Conservation (phyloP, 1,140 invertebrate genomes). For the Cydia splendana region DNA sequence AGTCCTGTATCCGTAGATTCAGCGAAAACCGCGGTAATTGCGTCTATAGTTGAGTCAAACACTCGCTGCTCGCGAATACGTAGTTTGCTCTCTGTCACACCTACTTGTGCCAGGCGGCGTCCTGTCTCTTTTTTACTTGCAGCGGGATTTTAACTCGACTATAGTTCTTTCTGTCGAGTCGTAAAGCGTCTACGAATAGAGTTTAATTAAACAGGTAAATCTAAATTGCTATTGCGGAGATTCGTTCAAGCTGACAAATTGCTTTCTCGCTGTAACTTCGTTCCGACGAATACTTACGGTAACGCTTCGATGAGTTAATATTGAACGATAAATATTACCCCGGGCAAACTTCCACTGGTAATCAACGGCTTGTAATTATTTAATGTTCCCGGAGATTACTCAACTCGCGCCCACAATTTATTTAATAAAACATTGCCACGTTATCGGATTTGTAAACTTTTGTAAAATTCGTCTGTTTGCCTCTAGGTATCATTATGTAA, state of each 20-base stretch:
- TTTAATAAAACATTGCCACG: slow-evolving; percentile 1
- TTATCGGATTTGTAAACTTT: slow-evolving; percentile 22
- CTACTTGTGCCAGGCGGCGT: no score
- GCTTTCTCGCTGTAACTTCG: neutral
- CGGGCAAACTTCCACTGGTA: neutral
- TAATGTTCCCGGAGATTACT: slow-evolving; percentile 15
- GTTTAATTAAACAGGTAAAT: slow-evolving; percentile 27
- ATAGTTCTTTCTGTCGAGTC: neutral
- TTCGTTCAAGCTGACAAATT: slow-evolving; percentile 16
- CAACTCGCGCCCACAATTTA: slow-evolving; percentile 13
- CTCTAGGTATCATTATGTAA: no score
- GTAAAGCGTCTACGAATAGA: slow-evolving; percentile 24
- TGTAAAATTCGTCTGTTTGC: neutral
- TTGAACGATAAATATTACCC: slow-evolving; percentile 23
- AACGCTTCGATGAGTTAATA: slow-evolving; percentile 9
- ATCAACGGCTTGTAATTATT: slow-evolving; percentile 22
- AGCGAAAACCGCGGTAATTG: slow-evolving; percentile 10
- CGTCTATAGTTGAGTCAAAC: neutral
- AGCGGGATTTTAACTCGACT: no score
- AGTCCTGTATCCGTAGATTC: slow-evolving; percentile 7
- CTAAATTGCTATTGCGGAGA: neutral
- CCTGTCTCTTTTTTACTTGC: no score
- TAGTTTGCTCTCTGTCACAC: no score
- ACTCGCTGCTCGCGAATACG: no score
- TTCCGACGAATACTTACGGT: neutral